Evolutionary conservation across 2,797 vertebrate genomes (phyloP), one percentile per base, ranked within the genome.

Genomic region (Tenualosa ilisha): DNA sequence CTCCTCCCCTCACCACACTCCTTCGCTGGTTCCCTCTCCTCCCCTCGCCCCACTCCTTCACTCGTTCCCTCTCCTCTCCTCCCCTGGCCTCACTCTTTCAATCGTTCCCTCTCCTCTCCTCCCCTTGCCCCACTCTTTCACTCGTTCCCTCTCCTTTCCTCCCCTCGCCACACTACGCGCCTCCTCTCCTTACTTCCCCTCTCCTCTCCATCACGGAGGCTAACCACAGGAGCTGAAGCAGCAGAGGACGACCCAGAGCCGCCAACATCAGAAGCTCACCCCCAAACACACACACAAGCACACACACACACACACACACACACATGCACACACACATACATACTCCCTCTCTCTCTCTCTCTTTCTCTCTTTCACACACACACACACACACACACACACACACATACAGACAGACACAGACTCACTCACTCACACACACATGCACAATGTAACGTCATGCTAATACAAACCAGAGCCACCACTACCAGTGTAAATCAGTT

Each of bases 181-280:
- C 24, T 7, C n/a, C 61, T 20, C 61, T 20, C 61, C 2, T 20
- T 2, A 13, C 51, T 53, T 53, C 51, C 15, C 51, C 12, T 53
- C 59, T 63, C 59, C 59, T 4, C 22, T 24, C 22, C 26, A 12
- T 68, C 9, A 72, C 13, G 6, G 68, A 72, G 68, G 37, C 68
- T 72, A 72, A 79, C 72, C 72, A 22, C 72, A 79, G 72, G 17
- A 20, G 20, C 20, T 79, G 72, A 79, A 79, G 6, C 40, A 79
- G 72, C 72, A 46, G 40, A 79, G 37, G 40, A 79, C 72, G 72
- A 22, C 37, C 15, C 72, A 43, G 68, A 15, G 2, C 40, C 72
- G 40, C 72, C 72, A 79, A 79, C 72, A 79, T 43, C 40, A 79
- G 15, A 15, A 79, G 40, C 17, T 17, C 40, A 22, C 40, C 37